Base-by-base conservation (phyloP, 2,113 vertebrate species). In the Cricetomys ansorgei region DNA sequence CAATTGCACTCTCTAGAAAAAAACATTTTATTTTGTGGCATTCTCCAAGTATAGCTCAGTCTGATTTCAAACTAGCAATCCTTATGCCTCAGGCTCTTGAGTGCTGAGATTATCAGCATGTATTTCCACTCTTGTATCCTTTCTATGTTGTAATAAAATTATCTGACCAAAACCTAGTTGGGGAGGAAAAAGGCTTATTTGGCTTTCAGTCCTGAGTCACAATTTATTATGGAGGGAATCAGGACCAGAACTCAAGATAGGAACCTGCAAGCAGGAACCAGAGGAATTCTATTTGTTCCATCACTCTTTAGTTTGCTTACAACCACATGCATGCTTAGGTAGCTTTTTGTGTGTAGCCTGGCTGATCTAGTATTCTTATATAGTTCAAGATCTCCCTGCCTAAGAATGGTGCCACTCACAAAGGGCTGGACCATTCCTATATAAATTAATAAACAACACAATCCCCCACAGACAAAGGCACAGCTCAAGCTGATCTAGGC, bases 1-100 rank as follows among this genome's bases (percentile, higher is more conserved):
- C 84, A 89, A 80, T 23, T 55, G n/a, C 13, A 91, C 29, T 95
- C 57, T 95, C 83, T 94, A 31, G 57, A 59, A 83, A 59, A 83
- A 55, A 31, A 37, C 34, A n/a, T 55, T 29, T 53, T n/a, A 1
- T 9, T 57, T 40, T 16, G 21, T 31, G 50, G 34, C 19, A 80
- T 80, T 31, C n/a, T 59, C n/a, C 43, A 21, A 34, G 21, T 11
- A 9, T 8, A 31, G 13, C 23, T 40, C 69, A 73, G 16, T 31
- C 69, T 88, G 53, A 40, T n/a, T 57, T 75, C 16, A 11, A 73
- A 75, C 6, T 73, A 12, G 2, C 11, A 69, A 15, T 55, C 50
- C 50, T 45, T 29, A 50, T 73, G 86, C 69, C 69, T 73, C 27
- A 21, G 5, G 27, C 23, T 73, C 25, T 69, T 43, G n/a, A 43